Evolutionary conservation across 2,113 vertebrate genomes (phyloP), one percentile per base, ranked within the genome.

Genomic region (Morphnarchus princeps): DNA sequence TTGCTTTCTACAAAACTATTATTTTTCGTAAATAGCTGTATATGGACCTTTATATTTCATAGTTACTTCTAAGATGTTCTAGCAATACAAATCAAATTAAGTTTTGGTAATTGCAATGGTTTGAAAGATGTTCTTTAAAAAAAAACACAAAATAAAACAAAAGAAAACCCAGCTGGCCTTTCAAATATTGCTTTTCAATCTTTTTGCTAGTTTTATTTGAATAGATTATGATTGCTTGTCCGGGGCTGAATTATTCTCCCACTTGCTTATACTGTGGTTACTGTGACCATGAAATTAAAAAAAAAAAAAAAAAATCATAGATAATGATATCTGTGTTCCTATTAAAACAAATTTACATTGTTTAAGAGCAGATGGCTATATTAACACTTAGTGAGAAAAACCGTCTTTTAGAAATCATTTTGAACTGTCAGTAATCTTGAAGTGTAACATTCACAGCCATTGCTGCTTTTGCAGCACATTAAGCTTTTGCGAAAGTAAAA

Each of bases 401-500:
- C n/a, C 78, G 36, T 94, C 95, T 96, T 97, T 95, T 91, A 84
- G 94, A 98, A 98, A 98, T 96, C 95, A 97, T 98, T 98, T 97
- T 96, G 97, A 98, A 98, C 97, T 98, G 97, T 98, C 98, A 98
- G 98, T 98, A 98, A 97, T 98, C 97, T 97, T 98, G 97, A 98
- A 98, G 96, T 98, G 95, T 91, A 97, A 96, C 96, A 97, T 96
- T 97, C 95, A 62, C 92, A 89, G 83, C 67, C 61, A 97, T 74
- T 92, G 96, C 97, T 96, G 92, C 72, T 95, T 95, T 93, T 96
- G 96, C 78, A 96, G 97, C 89, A 97, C 98, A 99, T 99, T 99
- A 99, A 98, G 98, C 98, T 99, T 99, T 98, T 98, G 98, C 98
- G 98, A 98, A 99, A 98, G 98, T 98, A 98, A 98, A 99, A 99